A percentile compares a stretch with the other conserved stretches of the same genome.
Evolutionary conservation across 2,113 vertebrate genomes (phyloP).

Genomic region (Mola mola): DNA sequence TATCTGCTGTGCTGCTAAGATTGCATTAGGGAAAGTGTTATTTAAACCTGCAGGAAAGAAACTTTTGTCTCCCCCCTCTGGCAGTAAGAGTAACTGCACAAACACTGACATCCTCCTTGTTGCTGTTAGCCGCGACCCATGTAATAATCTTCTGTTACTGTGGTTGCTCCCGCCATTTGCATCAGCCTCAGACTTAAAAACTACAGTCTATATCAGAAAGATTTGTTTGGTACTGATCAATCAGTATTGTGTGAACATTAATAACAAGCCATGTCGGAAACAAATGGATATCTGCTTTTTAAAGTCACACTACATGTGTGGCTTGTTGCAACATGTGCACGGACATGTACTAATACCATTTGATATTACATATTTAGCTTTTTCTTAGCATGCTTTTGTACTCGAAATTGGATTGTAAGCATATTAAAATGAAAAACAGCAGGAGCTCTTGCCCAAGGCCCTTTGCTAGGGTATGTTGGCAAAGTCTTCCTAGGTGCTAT

Average conservation of each 20-base stretch:
- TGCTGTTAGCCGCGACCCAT: too few relatives aligned
- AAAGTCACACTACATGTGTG: too few relatives aligned
- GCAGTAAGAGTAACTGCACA: not conserved
- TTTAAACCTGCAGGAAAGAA: not conserved
- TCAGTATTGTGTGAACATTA: too few relatives aligned
- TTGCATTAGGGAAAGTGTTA: too few relatives aligned
- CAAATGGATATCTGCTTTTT: too few relatives aligned
- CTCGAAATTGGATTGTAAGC: conserved; percentile 19
- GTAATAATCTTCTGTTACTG: too few relatives aligned
- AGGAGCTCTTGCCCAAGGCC: conserved; percentile 4
- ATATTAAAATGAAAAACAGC: conserved; percentile 27
- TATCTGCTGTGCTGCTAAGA: conserved; percentile 17
- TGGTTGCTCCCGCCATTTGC: too few relatives aligned
- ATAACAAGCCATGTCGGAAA: too few relatives aligned
- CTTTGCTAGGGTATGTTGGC: conserved; percentile 18
- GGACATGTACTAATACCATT: conserved; percentile 3
- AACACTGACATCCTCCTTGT: not conserved
- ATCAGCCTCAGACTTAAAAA: too few relatives aligned
- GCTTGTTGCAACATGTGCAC: too few relatives aligned
- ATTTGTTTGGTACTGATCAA: too few relatives aligned
- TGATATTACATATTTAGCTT: not conserved
- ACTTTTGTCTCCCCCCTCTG: not conserved
- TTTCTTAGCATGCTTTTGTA: conserved; percentile 16
- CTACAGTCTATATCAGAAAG: too few relatives aligned
- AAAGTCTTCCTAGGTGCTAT: conserved; percentile 28